A percentile compares a stretch with the other conserved stretches of the same genome.
Evolutionary conservation across 2,113 vertebrate species (phyloP).

Genomic region (Python bivittatus): DNA sequence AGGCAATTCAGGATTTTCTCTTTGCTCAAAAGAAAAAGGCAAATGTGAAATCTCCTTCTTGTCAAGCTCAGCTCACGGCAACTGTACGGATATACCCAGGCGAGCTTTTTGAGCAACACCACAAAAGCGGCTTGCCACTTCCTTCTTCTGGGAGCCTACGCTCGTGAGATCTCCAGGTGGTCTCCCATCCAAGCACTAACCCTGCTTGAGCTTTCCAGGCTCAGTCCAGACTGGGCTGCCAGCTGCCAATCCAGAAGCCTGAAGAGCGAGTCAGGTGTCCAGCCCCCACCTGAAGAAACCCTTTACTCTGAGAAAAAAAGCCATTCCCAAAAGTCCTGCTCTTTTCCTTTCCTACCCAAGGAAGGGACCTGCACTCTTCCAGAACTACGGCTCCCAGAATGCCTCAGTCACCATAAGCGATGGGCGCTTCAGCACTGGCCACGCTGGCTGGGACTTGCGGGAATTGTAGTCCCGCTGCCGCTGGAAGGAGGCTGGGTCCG

Average conservation of each 20-base stretch:
- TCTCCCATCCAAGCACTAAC: neutral
- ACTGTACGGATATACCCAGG: neutral
- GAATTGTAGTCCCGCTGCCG: neutral
- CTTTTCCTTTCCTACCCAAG: neutral
- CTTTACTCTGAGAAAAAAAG: neutral
- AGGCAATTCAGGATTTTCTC: neutral
- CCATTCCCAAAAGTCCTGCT: neutral
- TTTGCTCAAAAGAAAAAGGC: neutral
- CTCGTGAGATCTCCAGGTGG: neutral
- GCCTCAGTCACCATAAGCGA: neutral
- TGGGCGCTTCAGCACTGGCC: neutral
- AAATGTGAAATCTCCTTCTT: neutral
- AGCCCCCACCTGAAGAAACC: neutral
- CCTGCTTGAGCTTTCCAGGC: too few relatives aligned
- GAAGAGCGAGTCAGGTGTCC: too few relatives aligned
- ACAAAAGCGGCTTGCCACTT: neutral
- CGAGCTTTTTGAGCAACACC: neutral
- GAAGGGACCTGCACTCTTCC: neutral
- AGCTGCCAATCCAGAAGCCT: neutral
- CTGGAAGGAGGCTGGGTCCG: neutral
- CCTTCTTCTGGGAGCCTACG: neutral
- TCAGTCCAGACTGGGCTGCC: neutral
- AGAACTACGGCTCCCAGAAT: neutral
- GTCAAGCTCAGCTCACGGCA: neutral
- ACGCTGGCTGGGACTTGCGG: neutral